Evolutionary conservation across 2,113 vertebrate species (phyloP).

Genomic region (Pollimyrus isidori): DNA sequence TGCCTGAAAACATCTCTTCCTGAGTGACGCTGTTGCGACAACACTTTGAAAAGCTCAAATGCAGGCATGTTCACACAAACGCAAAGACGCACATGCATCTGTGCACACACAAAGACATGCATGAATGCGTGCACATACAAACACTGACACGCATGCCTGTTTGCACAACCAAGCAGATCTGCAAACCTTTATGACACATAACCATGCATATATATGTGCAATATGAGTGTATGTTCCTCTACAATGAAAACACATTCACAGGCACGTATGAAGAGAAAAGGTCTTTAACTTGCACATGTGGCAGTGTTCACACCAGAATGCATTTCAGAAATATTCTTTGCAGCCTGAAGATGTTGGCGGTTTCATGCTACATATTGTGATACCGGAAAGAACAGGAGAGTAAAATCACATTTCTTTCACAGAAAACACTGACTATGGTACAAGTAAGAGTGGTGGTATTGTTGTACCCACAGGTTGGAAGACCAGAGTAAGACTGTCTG

Average conservation of each 20-base stretch:
- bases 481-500: neutral
- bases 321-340: neutral
- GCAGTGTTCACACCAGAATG: neutral
- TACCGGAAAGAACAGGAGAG: neutral
- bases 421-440: neutral
- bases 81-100: neutral
- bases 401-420: neutral
- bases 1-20: conserved; percentile 61
- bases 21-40: conserved; percentile 49
- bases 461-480: neutral
- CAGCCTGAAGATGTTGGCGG: neutral
- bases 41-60: neutral
- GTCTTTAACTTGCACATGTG: neutral
- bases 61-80: neutral
- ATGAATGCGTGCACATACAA: neutral
- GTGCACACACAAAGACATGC: neutral
- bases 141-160: no score
- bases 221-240: neutral
- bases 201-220: neutral
- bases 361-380: neutral
- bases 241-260: neutral
- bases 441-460: neutral
- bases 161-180: neutral
- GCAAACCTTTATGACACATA: neutral
- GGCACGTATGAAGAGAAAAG: neutral